Conservation (phyloP, 2,113 vertebrate species). For the Halichoeres trimaculatus region DNA sequence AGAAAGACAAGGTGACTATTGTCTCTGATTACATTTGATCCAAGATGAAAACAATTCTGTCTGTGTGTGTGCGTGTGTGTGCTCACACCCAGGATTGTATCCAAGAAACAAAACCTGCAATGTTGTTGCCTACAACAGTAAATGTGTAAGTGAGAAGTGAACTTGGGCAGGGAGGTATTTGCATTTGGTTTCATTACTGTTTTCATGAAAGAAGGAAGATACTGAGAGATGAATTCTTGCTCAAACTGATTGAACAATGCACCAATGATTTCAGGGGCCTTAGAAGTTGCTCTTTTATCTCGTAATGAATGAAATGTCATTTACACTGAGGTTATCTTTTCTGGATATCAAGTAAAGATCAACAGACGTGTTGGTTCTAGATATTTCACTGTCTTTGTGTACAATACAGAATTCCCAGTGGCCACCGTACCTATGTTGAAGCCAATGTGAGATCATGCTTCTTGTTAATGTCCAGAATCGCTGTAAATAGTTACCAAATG, state of each 20-base stretch:
- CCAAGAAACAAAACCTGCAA: slow-evolving; percentile 48
- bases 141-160: slow-evolving; percentile 53
- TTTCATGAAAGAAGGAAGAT: slow-evolving; percentile 59
- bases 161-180: slow-evolving; percentile 62
- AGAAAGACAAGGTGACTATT: slow-evolving; percentile 44
- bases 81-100: slow-evolving; percentile 29
- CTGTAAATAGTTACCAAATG: too few species aligned
- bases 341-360: too few species aligned
- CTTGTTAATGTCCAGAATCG: too few species aligned
- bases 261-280: slow-evolving; percentile 28
- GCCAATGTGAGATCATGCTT: too few species aligned
- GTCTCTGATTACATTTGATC: slow-evolving; percentile 58
- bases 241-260: slow-evolving; percentile 41
- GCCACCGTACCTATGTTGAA: too few species aligned
- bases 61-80: not conserved
- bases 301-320: too few species aligned
- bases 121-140: slow-evolving; percentile 40
- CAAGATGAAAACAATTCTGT: not conserved
- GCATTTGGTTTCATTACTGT: slow-evolving; percentile 76
- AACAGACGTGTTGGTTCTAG: too few species aligned
- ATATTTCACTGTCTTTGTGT: too few species aligned
- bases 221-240: slow-evolving; percentile 43
- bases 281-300: not conserved
- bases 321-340: too few species aligned
- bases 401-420: too few species aligned